Evolutionary conservation across 2,113 vertebrate species (phyloP), one percentile per base, ranked within the genome.

Genomic region (Cygnus atratus): DNA sequence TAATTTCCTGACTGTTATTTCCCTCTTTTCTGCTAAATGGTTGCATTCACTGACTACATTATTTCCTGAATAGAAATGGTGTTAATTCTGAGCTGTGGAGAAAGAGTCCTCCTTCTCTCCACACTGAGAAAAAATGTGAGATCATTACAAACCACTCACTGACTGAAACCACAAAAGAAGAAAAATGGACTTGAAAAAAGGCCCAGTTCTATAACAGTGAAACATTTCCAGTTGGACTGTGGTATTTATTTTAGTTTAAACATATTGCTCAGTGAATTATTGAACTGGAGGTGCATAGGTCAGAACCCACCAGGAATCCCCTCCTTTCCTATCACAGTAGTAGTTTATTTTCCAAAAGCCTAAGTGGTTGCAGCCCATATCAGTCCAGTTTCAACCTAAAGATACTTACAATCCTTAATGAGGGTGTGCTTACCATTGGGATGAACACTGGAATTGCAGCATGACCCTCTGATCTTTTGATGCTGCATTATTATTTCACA

Each of bases 1-100:
- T 88, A 50, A 81, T 87, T 92, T 91, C 76, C 57, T 76, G 58
- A 50, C 35, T 83, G 39, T 35, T 84, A 61, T 84, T 94, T 88
- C 44, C 44, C 70, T 82, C 12, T 54, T 78, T 77, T 88, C 41
- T 2, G 9, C 70, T 41, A 86, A 93, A 95, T 31, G 3, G 33
- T 41, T 82, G 54, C 28, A 43, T 92, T 92, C 25, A 48, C 35
- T n/a, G 54, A 41, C 61, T 73, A 37, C 25, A 43, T 61, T 61
- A 82, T 83, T 76, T 87, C 58, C 84, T 43, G 67, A 85, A 79
- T 9, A 92, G 44, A 93, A 94, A 81, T 35, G 62, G 46, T 74
- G 41, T 46, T 88, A 84, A 73, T 81, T 94, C 54, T 89, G 58
- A 76, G 26, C 26, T 70, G 31, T 3, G 10, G 70, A 82, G 61